Percentiles rank a stretch among this genome's conserved stretches.
Evolutionary conservation across 2,113 vertebrate species (phyloP).

Genomic region (Tympanuchus pallidicinctus): DNA sequence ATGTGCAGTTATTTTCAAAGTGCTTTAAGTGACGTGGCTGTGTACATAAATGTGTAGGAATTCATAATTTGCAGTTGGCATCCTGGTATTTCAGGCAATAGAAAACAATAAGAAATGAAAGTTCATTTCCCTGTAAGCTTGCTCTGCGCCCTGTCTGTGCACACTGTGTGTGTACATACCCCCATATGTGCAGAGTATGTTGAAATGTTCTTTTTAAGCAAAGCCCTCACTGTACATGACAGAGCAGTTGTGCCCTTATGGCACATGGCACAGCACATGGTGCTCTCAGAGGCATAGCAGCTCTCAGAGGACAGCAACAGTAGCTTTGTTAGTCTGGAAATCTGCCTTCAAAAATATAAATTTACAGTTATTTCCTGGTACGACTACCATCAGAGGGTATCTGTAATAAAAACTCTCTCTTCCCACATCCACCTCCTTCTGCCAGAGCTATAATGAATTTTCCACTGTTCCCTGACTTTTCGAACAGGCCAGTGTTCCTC

Average conservation of each 20-base stretch:
- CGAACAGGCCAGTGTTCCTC: background rate
- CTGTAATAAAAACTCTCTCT: constrained; percentile 12
- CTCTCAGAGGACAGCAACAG: background rate
- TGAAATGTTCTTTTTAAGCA: rapidly evolving
- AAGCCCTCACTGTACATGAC: background rate
- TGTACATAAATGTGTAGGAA: background rate
- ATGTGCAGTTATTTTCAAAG: background rate
- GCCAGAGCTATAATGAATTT: background rate
- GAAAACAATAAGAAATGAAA: background rate
- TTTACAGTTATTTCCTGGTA: constrained; percentile 4
- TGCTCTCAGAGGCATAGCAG: background rate
- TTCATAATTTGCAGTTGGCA: background rate
- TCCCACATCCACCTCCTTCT: background rate
- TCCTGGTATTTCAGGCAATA: background rate
- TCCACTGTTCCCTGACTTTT: background rate
- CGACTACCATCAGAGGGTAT: background rate
- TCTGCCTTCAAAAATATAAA: background rate
- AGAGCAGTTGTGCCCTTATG: background rate
- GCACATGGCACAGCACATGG: background rate
- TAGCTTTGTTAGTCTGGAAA: background rate
- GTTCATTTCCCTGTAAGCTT: background rate
- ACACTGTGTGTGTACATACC: rapidly evolving
- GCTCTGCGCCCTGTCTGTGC: background rate
- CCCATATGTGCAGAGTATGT: background rate
- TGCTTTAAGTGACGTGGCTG: background rate